These are phyloP conservation scores for Leucophenga varia DNA, from an alignment of 1,140 invertebrate species.

Conservation along the genomic window DNA sequence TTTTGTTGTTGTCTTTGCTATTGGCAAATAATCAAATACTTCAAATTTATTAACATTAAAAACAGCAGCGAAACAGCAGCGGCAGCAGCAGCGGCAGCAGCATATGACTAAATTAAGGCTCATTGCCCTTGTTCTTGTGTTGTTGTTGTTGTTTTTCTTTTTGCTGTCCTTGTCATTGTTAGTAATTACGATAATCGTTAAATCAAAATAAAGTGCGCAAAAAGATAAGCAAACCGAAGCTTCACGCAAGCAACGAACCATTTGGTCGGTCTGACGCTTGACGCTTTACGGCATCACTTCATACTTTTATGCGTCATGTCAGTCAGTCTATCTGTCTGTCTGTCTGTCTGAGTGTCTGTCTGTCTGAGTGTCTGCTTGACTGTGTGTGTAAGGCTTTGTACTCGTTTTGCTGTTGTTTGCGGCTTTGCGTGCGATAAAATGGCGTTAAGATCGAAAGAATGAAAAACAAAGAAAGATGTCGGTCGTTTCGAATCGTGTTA, in stretches of 20 bases:
- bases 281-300: too few relatives aligned
- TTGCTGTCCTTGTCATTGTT: conserved; percentile 6
- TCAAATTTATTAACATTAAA: conserved; percentile 36
- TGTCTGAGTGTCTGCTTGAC: background rate
- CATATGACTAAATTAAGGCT: conserved; percentile 44
- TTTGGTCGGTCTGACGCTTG: too few relatives aligned
- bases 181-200: conserved; percentile 31
- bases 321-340: background rate
- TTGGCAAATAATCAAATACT: conserved; percentile 19
- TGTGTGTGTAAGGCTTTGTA: conserved; percentile 10
- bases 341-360: conserved; percentile 2
- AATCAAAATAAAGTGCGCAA: conserved; percentile 36
- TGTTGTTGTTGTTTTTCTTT: conserved; percentile 12
- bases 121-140: too few relatives aligned
- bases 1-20: too few relatives aligned
- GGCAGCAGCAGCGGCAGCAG: too few relatives aligned
- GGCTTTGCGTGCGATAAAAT: conserved; percentile 25
- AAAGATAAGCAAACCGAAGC: background rate
- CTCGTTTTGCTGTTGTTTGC: conserved; percentile 14
- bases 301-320: too few relatives aligned
- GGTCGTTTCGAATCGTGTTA: too few relatives aligned
- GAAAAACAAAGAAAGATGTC: too few relatives aligned
- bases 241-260: conserved; percentile 10
- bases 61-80: too few relatives aligned
- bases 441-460: conserved; percentile 36